Evolutionary conservation across 2,113 vertebrate genomes (phyloP), one percentile per base, ranked within the genome.

Genomic region (Aphelocoma coerulescens): DNA sequence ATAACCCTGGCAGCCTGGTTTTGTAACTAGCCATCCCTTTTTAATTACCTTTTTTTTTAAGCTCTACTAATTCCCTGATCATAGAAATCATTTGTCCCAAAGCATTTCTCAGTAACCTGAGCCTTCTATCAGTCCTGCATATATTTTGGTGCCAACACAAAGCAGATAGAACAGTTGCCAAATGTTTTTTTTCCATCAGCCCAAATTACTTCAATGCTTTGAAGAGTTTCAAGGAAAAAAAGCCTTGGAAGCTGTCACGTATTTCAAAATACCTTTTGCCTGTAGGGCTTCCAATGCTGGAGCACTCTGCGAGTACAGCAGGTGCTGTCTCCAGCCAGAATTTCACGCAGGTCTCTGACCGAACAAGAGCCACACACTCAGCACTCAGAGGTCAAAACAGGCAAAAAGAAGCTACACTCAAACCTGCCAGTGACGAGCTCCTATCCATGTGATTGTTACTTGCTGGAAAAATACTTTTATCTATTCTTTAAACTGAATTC

Each of bases 321-420:
- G 51, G 21, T 0, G 4, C 2, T 3, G 61, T 22, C 2, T 2
- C 23, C 35, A 52, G 86, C 13, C 48, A 22, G 35, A 58, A 37
- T 7, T 1, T 1, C 57, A 44, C 0, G 0, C 0, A 4, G 20
- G 35, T 58, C 57, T 33, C 51, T 74, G 59, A 43, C 8, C 0
- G 0, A 95, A 48, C 68, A 62, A 8, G 10, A 74, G 61, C 57
- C 69, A 89, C 0, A 1, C 52, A 65, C 22, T 22, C 33, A n/a
- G 63, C n/a, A 73, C 44, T 52, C 24, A 85, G 26, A 85, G 44
- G 46, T 62, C 73, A 76, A 54, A 95, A 67, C 6, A 41, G 49
- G 35, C 78, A 80, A 71, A 63, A 52, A 80, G 55, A 88, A 88
- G 58, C 62, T 66, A 41, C 3, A 51, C n/a, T 89, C 62, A 35